Percentiles rank a stretch among this genome's conserved stretches.
Evolutionary conservation across 2,888 invertebrate genomes (phyloP).

Genomic region (Eupithecia abbreviata): DNA sequence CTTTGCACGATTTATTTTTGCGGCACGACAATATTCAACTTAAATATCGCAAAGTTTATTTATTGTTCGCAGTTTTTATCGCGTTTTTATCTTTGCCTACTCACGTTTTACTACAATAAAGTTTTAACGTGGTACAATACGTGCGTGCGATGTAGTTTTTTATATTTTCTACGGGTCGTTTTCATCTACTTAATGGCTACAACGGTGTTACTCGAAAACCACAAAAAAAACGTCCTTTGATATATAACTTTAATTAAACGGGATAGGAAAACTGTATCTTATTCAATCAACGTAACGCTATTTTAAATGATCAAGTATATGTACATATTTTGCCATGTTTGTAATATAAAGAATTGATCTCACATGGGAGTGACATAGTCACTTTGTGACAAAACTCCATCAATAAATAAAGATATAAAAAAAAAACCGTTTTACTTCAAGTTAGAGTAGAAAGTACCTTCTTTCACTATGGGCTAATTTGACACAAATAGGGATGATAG

Average conservation of each 20-base stretch:
- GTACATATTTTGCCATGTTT: too few species aligned
- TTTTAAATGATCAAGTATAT: neutral
- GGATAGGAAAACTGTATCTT: neutral
- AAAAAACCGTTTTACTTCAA: too few species aligned
- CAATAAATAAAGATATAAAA: too few species aligned
- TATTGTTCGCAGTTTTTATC: slow-evolving; percentile 15
- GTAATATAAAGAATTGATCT: too few species aligned
- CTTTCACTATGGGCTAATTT: neutral
- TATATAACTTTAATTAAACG: neutral
- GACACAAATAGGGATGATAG: too few species aligned
- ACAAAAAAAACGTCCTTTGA: neutral
- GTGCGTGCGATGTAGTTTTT: slow-evolving; percentile 21
- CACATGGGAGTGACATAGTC: too few species aligned
- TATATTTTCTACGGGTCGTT: neutral
- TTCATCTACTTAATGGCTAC: slow-evolving; percentile 3
- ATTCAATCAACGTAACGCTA: slow-evolving; percentile 1
- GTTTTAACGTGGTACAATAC: slow-evolving; percentile 15
- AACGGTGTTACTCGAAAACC: neutral
- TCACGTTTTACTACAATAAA: slow-evolving; percentile 24
- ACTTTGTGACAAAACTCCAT: too few species aligned
- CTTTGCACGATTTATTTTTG: slow-evolving; percentile 11
- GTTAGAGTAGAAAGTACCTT: neutral
- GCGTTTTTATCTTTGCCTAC: slow-evolving; percentile 18
- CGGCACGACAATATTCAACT: neutral
- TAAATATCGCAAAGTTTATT: slow-evolving; percentile 13